Evolutionary conservation across 2,113 vertebrate genomes (phyloP), one percentile per base, ranked within the genome.

Genomic region (Pedionomus torquatus): DNA sequence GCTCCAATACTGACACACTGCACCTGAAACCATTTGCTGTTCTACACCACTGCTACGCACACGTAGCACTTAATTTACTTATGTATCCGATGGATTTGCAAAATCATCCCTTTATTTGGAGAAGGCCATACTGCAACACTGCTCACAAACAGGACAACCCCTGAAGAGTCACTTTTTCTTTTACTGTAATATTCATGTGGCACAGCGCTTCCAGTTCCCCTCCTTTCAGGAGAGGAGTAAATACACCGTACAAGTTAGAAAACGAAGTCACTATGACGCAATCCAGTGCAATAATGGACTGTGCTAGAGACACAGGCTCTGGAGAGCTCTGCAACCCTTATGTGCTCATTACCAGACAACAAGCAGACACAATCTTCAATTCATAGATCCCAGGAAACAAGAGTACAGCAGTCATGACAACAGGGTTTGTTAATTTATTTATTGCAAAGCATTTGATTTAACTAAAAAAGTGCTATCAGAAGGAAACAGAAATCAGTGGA

Each of bases 391-490:
- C 75, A 61, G 44, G 58, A 75, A 96, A 93, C 37, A 69, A 18
- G 80, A 85, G 10, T 3, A 8, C 82, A 80, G 70, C 48, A 18
- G 74, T 78, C 76, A 78, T 18, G 37, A 72, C 43, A 94, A 89
- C 19, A 33, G 5, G 33, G 60, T 39, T 87, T 83, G 83, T 21
- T 82, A 49, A 72, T 48, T 87, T 83, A 85, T 21, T 82, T 54
- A 72, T 48, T 80, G 31, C 68, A 80, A 96, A 98, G 66, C 70
- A 46, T 93, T 84, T 88, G 77, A 90, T 94, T 95, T 93, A 91
- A 89, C 17, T 61, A 81, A 61, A 30, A 54, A 92, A 93, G 54
- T 7, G 17, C 61, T 94, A 80, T 71, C 91, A 93, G 74, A 93
- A 97, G 63, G 85, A 83, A 76, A 9, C 43, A 69, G 39, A 46